Conservation (phyloP, 2,113 vertebrate genomes). For the Gallinago media region DNA sequence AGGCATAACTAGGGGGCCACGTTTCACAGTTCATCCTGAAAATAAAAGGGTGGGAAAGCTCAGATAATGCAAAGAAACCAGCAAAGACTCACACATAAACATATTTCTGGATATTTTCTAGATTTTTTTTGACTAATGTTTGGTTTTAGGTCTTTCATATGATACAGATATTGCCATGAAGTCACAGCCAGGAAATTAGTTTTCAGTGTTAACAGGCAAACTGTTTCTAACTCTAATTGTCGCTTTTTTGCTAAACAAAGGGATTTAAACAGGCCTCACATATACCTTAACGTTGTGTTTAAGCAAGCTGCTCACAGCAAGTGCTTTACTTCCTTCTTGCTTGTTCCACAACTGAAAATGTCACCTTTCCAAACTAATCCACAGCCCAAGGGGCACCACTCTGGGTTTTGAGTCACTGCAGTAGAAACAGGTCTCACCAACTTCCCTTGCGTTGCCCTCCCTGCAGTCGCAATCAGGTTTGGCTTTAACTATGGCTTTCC, state of each 20-base stretch:
- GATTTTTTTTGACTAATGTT: neutral
- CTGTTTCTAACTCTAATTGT: neutral
- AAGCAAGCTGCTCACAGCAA: neutral
- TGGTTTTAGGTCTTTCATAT: neutral
- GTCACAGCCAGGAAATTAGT: neutral
- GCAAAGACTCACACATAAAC: neutral
- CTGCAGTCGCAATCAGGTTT: neutral
- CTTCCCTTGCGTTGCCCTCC: neutral
- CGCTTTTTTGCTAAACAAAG: neutral
- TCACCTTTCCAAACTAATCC: neutral
- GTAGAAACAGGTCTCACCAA: neutral
- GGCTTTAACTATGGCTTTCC: neutral
- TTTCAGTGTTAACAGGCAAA: neutral
- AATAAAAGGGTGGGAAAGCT: neutral
- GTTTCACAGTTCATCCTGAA: neutral
- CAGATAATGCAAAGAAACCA: neutral
- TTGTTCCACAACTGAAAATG: neutral
- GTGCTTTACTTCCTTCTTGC: neutral
- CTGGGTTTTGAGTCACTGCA: neutral
- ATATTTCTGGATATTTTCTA: neutral
- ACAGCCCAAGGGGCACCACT: neutral
- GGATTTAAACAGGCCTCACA: neutral
- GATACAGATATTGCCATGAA: neutral
- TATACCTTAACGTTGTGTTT: neutral
- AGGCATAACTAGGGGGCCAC: neutral